A percentile compares a stretch with the other conserved stretches of the same genome.
Conservation (phyloP, 2,797 vertebrate species). For the Gadopsis marmoratus region DNA sequence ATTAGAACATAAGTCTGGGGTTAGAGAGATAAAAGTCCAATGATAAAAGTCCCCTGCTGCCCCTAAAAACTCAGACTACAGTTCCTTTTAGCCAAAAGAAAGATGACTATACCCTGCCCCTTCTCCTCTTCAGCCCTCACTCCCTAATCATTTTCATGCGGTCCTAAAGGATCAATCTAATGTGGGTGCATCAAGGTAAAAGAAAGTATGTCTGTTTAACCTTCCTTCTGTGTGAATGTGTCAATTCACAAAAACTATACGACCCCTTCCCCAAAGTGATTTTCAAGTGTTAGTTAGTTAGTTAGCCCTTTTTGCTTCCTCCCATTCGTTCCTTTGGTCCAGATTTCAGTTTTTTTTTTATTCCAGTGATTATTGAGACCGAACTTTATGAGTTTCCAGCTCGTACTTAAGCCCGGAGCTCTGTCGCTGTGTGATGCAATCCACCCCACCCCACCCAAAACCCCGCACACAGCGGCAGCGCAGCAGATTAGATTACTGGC, state of each 20-base stretch:
- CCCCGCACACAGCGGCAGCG: conserved; percentile 19
- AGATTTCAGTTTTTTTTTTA: conserved; percentile 7
- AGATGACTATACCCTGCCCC: neutral
- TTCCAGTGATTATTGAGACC: conserved; percentile 10
- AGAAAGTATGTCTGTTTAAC: neutral
- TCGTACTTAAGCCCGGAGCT: conserved; percentile 34
- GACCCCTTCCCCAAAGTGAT: neutral
- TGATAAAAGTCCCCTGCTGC: too few species aligned
- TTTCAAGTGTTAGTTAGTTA: neutral
- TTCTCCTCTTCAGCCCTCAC: neutral
- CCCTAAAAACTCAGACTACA: neutral
- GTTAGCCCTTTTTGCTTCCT: neutral
- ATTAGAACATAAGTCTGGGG: neutral
- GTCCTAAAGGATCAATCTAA: neutral
- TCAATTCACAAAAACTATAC: neutral
- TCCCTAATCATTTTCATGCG: neutral
- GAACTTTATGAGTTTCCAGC: conserved; percentile 3
- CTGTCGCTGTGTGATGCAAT: neutral
- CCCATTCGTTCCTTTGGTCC: neutral
- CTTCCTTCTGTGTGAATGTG: neutral
- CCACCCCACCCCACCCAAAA: neutral
- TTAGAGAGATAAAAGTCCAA: neutral
- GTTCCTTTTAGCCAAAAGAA: neutral
- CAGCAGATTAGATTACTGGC: conserved; percentile 71
- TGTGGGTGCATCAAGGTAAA: neutral